Evolutionary conservation across 2,888 invertebrate species (phyloP).

Genomic region (Eilema caniola): DNA sequence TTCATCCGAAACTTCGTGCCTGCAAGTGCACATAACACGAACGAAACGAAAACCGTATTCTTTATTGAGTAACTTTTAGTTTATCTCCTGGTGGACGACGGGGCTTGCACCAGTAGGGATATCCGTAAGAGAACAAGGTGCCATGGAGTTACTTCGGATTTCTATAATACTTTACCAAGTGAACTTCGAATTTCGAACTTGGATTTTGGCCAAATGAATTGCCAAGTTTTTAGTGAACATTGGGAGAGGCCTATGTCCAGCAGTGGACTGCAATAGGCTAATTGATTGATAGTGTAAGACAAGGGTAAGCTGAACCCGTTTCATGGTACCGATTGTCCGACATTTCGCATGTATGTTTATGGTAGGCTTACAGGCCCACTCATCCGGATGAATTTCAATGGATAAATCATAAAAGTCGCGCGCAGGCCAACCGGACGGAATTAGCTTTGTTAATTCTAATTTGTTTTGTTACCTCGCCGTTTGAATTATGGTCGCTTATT

Average conservation of each 20-base stretch:
- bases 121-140: too few species aligned
- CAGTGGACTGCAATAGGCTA: too few species aligned
- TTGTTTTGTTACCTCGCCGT: conserved; percentile 59
- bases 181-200: neutral
- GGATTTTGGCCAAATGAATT: neutral
- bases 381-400: conserved; percentile 55
- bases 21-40: neutral
- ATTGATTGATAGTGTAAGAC: too few species aligned
- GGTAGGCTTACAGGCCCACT: conserved; percentile 34
- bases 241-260: too few species aligned
- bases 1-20: neutral
- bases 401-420: conserved; percentile 73
- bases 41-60: too few species aligned
- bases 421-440: conserved; percentile 56
- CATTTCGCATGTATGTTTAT: neutral
- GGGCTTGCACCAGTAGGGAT: too few species aligned
- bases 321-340: neutral
- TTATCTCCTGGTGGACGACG: too few species aligned
- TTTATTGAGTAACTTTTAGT: too few species aligned
- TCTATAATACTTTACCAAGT: neutral
- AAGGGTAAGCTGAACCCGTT: neutral
- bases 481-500: conserved; percentile 54
- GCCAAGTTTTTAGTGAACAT: neutral
- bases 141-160: neutral
- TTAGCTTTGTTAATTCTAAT: conserved; percentile 69